Conservation (phyloP, 2,113 vertebrate genomes). For the Anolis sagrei region DNA sequence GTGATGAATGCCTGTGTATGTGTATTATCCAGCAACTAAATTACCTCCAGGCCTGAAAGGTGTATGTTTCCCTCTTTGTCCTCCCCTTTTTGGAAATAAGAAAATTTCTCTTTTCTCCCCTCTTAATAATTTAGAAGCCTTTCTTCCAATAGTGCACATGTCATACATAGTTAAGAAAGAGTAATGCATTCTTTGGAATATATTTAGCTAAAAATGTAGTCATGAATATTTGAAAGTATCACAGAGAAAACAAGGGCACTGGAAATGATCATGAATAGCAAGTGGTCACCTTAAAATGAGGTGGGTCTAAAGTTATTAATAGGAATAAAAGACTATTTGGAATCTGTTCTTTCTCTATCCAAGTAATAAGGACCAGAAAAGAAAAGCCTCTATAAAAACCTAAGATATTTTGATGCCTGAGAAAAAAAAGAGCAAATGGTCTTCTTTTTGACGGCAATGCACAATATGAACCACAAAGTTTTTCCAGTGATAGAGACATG, state of each 20-base stretch:
- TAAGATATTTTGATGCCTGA: too few species aligned
- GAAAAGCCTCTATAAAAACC: not conserved
- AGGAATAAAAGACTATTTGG: not conserved
- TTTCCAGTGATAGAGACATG: too few species aligned
- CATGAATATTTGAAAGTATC: slow-evolving; percentile 28
- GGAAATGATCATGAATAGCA: not conserved
- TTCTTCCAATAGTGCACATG: not conserved
- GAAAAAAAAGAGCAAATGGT: too few species aligned
- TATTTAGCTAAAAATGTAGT: slow-evolving; percentile 12
- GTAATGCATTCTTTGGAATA: slow-evolving; percentile 21
- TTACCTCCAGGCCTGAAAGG: not conserved
- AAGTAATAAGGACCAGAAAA: not conserved
- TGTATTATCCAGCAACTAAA: not conserved
- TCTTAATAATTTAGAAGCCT: not conserved
- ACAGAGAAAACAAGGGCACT: slow-evolving; percentile 14
- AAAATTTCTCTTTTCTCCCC: not conserved
- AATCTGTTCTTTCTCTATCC: not conserved
- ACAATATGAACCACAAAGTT: too few species aligned
- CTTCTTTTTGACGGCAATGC: too few species aligned
- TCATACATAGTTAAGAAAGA: slow-evolving; percentile 8
- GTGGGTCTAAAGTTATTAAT: rapidly evolving
- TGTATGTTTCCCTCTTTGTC: not conserved
- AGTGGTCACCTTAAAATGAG: too few species aligned
- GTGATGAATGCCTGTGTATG: not conserved
- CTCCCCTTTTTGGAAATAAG: not conserved